Conservation (phyloP, 2,113 vertebrate species). For the Limanda limanda region DNA sequence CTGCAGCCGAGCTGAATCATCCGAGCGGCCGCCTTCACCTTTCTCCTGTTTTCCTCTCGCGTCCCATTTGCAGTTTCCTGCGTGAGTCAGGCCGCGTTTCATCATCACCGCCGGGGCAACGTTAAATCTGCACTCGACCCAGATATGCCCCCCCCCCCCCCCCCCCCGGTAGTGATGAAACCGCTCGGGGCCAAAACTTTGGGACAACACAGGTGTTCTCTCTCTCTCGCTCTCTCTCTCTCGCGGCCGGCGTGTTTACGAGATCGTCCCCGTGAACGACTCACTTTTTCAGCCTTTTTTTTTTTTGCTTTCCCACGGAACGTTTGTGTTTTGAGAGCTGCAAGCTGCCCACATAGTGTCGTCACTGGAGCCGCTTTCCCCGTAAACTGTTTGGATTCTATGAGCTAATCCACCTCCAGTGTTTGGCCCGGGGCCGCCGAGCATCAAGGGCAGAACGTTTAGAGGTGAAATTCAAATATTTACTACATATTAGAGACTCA, state of each 20-base stretch:
- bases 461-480: constrained; percentile 73
- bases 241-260: constrained; percentile 70
- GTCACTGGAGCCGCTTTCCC: constrained; percentile 78
- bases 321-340: constrained; percentile 77
- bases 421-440: constrained; percentile 54
- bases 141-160: constrained; percentile 60
- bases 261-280: constrained; percentile 71
- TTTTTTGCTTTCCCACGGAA: constrained; percentile 69
- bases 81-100: constrained; percentile 53
- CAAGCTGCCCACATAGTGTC: constrained; percentile 81
- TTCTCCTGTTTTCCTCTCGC: constrained; percentile 33
- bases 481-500: constrained; percentile 65
- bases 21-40: constrained; percentile 12
- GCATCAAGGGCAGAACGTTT: constrained; percentile 40
- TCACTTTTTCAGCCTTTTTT: constrained; percentile 57
- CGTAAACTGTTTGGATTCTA: constrained; percentile 86
- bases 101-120: constrained; percentile 33
- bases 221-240: constrained; percentile 66
- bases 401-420: constrained; percentile 83
- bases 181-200: constrained; percentile 50
- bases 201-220: constrained; percentile 81
- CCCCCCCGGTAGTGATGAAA: constrained; percentile 30
- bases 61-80: constrained; percentile 60
- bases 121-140: constrained; percentile 46
- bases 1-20: constrained; percentile 59